Conservation (phyloP, 2,113 vertebrate genomes). For the Pipa parva region DNA sequence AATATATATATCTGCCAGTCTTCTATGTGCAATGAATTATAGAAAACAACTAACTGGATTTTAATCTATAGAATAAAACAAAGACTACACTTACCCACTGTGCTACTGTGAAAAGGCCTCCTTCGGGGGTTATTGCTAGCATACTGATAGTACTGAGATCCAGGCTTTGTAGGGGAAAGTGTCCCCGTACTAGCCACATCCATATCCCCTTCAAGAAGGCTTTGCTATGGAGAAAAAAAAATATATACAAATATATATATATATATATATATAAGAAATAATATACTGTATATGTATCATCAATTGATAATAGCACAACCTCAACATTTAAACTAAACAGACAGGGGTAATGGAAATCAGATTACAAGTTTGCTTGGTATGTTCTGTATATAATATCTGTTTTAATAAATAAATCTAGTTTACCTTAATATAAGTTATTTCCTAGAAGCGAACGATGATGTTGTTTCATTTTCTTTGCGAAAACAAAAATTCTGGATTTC, state of each 20-base stretch:
- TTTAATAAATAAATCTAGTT: too few species aligned
- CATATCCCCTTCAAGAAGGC: constrained; percentile 84
- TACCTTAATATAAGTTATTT: too few species aligned
- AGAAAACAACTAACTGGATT: constrained; percentile 26
- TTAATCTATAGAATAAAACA: constrained; percentile 21
- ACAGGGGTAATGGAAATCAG: not conserved
- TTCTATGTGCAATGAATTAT: constrained; percentile 9
- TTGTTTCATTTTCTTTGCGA: too few species aligned
- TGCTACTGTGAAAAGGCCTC: constrained; percentile 79
- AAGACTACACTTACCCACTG: constrained; percentile 76
- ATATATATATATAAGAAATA: constrained; percentile 44
- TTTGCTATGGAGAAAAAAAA: constrained; percentile 60
- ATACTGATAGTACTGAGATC: constrained; percentile 91
- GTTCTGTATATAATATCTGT: too few species aligned
- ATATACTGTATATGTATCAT: too few species aligned
- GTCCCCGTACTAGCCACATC: constrained; percentile 87
- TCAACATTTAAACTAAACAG: constrained; percentile 25
- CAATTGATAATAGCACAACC: constrained; percentile 21
- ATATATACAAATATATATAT: constrained; percentile 44
- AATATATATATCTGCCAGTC: not conserved
- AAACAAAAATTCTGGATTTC: too few species aligned
- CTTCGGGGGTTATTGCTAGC: constrained; percentile 84
- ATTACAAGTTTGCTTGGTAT: too few species aligned
- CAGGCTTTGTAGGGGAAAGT: constrained; percentile 84
- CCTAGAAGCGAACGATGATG: too few species aligned